Evolutionary conservation across 2,888 invertebrate genomes (phyloP).

Genomic region (Aromia moschata): DNA sequence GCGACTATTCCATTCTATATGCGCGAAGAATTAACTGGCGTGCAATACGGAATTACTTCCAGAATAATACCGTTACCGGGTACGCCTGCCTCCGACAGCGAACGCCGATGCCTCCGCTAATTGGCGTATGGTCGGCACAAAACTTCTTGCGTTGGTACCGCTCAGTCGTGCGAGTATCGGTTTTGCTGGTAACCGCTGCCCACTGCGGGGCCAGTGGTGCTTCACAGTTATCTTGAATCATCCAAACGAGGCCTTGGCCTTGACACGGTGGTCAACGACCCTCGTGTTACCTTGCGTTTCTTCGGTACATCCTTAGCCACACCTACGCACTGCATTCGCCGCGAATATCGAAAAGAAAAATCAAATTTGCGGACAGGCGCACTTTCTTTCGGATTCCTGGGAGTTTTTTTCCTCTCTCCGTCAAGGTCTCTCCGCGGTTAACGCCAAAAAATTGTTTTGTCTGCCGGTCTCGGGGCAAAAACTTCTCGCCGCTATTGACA

Average conservation of each 20-base stretch:
- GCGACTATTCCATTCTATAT: constrained; percentile 58
- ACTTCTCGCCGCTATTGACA: too few species aligned
- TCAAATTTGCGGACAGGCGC: not conserved
- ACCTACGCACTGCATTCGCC: constrained; percentile 41
- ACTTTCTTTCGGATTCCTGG: not conserved
- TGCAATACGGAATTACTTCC: constrained; percentile 60
- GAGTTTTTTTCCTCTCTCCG: not conserved
- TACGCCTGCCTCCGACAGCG: constrained; percentile 29
- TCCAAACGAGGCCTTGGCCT: constrained; percentile 44
- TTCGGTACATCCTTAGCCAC: constrained; percentile 43
- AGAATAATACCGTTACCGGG: constrained; percentile 60
- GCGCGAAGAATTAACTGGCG: constrained; percentile 54
- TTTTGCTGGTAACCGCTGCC: constrained; percentile 41
- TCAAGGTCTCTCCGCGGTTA: not conserved
- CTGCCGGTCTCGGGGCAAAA: not conserved
- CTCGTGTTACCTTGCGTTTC: constrained; percentile 49
- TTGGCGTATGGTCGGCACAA: constrained; percentile 35
- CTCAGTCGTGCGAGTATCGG: constrained; percentile 37
- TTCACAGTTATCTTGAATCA: constrained; percentile 55
- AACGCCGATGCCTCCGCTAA: constrained; percentile 35
- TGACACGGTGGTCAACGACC: constrained; percentile 55
- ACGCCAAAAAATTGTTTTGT: not conserved
- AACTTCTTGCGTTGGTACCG: constrained; percentile 44
- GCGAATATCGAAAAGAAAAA: not conserved
- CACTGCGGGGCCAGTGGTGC: constrained; percentile 41